Conservation (phyloP, 23 tunicate species). For the Halocynthia aurantium region DNA sequence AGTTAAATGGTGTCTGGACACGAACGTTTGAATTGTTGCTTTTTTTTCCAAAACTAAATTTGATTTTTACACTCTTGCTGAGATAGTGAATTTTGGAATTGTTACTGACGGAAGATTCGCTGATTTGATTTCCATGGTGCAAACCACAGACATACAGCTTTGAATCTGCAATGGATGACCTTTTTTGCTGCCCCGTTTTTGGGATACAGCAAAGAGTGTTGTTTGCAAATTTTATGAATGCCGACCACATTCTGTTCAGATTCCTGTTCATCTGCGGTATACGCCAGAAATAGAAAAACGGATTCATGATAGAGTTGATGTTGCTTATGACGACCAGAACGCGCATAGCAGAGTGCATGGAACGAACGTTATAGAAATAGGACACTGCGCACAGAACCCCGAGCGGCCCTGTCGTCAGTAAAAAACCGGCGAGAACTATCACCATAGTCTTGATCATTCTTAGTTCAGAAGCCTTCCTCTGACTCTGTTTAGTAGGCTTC, state of each 20-base stretch:
- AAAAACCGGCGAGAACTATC: slow-evolving; percentile 49
- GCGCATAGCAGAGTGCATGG: slow-evolving; percentile 48
- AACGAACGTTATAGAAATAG: slow-evolving; percentile 38
- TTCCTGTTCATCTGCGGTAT: slow-evolving; percentile 56
- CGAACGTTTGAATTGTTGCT: background rate
- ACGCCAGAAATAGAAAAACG: slow-evolving; percentile 65
- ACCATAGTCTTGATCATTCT: slow-evolving; percentile 68
- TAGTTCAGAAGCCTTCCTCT: slow-evolving; percentile 31
- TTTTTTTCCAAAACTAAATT: background rate
- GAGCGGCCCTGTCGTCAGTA: slow-evolving; percentile 63
- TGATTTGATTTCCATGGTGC: background rate
- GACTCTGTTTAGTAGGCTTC: background rate
- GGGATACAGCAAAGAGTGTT: background rate
- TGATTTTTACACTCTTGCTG: background rate
- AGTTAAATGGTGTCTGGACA: background rate
- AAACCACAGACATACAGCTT: background rate
- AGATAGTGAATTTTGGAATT: slow-evolving; percentile 3
- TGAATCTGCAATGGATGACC: slow-evolving; percentile 1
- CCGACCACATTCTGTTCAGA: slow-evolving; percentile 12
- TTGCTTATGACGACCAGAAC: slow-evolving; percentile 58
- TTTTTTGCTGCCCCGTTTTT: background rate
- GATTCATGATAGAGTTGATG: slow-evolving; percentile 68
- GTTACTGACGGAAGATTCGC: background rate
- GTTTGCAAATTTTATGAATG: background rate
- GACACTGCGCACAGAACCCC: slow-evolving; percentile 48